phyloP scores from a whole-genome alignment of 2,888 invertebrate species.

The Apoda limacodes region DNA sequence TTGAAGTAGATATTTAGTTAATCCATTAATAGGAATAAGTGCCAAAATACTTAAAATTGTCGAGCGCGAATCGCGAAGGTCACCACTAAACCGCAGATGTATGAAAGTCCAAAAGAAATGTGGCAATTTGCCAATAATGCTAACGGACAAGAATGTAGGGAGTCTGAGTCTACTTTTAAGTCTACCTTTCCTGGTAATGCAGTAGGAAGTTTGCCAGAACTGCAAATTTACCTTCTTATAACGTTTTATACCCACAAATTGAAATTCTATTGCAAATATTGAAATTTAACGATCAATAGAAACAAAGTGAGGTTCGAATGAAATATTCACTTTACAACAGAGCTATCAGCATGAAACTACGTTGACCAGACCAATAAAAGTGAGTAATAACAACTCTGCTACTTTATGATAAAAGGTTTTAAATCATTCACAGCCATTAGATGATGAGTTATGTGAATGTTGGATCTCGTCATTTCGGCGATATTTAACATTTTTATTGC shows the following conservation, averaged over 20 bases:
- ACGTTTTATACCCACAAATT: conserved; percentile 28
- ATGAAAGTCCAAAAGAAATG: conserved; percentile 32
- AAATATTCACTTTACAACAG: conserved; percentile 47
- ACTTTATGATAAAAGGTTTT: conserved; percentile 67
- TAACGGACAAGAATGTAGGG: conserved; percentile 39
- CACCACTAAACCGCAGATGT: conserved; percentile 33
- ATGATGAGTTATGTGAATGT: conserved; percentile 63
- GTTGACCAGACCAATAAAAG: conserved; percentile 65
- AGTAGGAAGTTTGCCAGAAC: conserved; percentile 39
- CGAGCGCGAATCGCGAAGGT: too few species aligned
- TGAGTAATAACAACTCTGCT: conserved; percentile 64
- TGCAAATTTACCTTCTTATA: conserved; percentile 32
- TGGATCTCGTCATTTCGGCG: conserved; percentile 58
- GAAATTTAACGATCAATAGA: conserved; percentile 41
- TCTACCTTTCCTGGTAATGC: conserved; percentile 42
- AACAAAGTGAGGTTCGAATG: conserved; percentile 39
- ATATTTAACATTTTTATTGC: conserved; percentile 66
- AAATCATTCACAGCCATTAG: conserved; percentile 67
- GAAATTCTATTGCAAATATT: conserved; percentile 33
- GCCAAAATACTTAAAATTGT: conserved; percentile 34
- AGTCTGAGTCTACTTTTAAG: conserved; percentile 25
- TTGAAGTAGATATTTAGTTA: conserved; percentile 2
- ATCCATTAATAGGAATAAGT: conserved; percentile 8
- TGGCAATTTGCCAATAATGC: conserved; percentile 52
- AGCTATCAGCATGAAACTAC: conserved; percentile 53